These are phyloP conservation scores for Erebia ligea DNA, from an alignment of 2,888 invertebrate genomes.

Conservation along the genomic window DNA sequence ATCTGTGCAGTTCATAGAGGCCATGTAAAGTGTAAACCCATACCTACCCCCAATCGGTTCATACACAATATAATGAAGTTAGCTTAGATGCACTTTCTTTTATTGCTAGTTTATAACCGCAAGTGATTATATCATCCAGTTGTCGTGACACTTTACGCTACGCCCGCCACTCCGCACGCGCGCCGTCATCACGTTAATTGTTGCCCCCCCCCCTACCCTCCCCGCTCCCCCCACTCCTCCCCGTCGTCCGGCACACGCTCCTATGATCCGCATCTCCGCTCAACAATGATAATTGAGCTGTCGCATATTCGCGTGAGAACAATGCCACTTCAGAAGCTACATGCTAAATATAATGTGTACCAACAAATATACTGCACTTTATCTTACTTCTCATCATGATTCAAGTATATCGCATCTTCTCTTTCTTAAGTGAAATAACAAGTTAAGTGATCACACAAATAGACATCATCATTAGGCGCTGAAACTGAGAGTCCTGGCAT, in stretches of 20 bases:
- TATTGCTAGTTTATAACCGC: no score
- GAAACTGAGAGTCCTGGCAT: no score
- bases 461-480: no score
- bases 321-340: neutral
- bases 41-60: no score
- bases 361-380: neutral
- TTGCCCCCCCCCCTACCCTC: neutral
- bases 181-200: constrained; percentile 3
- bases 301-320: constrained; percentile 10
- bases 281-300: constrained; percentile 7
- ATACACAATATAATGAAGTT: no score
- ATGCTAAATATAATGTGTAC: neutral
- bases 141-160: no score
- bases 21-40: no score
- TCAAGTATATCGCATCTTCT: neutral
- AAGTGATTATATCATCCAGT: no score
- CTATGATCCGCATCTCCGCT: neutral
- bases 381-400: neutral
- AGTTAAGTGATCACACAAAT: no score
- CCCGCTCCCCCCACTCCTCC: neutral
- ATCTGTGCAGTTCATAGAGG: no score
- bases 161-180: neutral
- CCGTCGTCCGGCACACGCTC: neutral
- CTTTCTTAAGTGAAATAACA: neutral
- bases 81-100: no score